phyloP scores from a whole-genome alignment of 2,797 vertebrate species.

The Phoeniculus purpureus region DNA sequence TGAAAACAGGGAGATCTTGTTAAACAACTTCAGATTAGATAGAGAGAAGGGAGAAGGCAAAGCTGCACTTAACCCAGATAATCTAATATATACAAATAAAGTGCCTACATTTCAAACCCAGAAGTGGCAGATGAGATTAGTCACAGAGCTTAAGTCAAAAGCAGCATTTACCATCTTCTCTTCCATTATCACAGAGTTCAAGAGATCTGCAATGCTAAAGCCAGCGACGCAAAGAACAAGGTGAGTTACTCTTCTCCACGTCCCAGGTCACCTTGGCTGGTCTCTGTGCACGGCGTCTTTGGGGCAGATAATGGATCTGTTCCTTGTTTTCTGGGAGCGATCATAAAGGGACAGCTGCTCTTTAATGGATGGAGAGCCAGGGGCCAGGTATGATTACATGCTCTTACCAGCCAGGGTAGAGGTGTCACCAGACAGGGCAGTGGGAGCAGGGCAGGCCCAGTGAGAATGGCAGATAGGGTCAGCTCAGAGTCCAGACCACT shows the following conservation, averaged over 20 bases:
- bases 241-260: background rate
- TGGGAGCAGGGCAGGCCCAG: background rate
- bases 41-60: background rate
- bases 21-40: background rate
- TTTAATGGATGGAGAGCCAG: background rate
- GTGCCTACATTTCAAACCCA: background rate
- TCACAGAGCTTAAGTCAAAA: background rate
- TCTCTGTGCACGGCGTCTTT: background rate
- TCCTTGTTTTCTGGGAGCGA: background rate
- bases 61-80: constrained; percentile 9
- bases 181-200: background rate
- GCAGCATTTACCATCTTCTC: background rate
- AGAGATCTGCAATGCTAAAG: background rate
- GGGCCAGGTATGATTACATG: no score
- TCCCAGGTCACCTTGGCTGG: background rate
- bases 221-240: background rate
- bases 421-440: background rate
- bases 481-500: background rate
- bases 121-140: background rate
- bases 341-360: background rate
- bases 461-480: background rate
- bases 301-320: background rate
- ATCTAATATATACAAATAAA: background rate
- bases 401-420: background rate
- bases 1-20: constrained; percentile 19